phyloP scores from a whole-genome alignment of 64 coral and sea anemone genomes.

The Orbicella faveolata region DNA sequence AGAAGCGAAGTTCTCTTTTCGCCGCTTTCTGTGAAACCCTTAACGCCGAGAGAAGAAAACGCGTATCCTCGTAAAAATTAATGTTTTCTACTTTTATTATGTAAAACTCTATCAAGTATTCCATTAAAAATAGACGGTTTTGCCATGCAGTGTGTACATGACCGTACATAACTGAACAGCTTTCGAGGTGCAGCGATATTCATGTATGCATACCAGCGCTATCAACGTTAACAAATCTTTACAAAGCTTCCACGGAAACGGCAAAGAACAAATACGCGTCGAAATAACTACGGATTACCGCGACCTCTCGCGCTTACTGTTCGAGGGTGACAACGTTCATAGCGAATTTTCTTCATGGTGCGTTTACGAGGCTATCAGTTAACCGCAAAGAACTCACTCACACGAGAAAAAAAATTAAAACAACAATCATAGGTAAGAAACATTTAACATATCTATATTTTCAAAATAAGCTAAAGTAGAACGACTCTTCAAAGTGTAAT shows the following conservation, averaged over 20 bases:
- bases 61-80: constrained; percentile 78
- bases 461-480: background rate
- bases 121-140: constrained; percentile 98
- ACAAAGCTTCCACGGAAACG: constrained; percentile 40
- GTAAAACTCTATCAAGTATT: constrained; percentile 98
- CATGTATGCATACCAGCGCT: constrained; percentile 98
- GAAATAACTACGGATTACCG: constrained; percentile 21
- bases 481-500: background rate
- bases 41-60: constrained; percentile 53
- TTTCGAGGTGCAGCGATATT: constrained; percentile 68
- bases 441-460: background rate
- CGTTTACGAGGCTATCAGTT: background rate
- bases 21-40: constrained; percentile 21
- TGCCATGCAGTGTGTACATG: constrained; percentile 64
- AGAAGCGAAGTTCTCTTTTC: constrained; percentile 11
- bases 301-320: background rate
- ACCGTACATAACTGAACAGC: constrained; percentile 90
- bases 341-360: background rate
- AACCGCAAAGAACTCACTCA: background rate
- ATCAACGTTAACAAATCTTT: constrained; percentile 58
- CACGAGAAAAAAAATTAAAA: background rate
- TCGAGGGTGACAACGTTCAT: background rate
- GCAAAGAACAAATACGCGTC: constrained; percentile 18
- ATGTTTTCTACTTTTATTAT: constrained; percentile 96
- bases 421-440: constrained; percentile 18